phyloP scores from a whole-genome alignment of 2,797 vertebrate species.

The Artibeus jamaicensis region DNA sequence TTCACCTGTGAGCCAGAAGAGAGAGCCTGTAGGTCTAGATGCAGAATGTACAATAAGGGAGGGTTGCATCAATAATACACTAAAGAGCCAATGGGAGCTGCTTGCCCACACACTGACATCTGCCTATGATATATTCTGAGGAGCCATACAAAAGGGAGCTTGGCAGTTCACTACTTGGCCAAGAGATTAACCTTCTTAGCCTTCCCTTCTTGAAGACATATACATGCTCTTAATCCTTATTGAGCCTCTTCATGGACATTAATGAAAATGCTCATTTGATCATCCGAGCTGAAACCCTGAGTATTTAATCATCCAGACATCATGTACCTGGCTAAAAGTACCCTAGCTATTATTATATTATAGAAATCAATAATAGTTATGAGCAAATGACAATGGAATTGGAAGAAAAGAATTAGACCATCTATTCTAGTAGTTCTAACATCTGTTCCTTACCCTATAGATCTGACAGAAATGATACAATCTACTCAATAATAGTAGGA shows the following conservation, averaged over 20 bases:
- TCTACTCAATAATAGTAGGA: not conserved
- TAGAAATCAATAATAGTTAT: constrained; percentile 48
- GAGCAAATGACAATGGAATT: constrained; percentile 12
- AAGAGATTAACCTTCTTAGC: constrained; percentile 47
- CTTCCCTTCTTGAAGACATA: constrained; percentile 46
- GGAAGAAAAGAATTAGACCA: constrained; percentile 25
- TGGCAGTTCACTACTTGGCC: constrained; percentile 36
- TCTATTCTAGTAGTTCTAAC: constrained; percentile 18
- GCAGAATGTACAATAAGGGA: constrained; percentile 15
- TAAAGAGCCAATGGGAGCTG: not conserved
- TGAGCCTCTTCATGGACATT: constrained; percentile 28
- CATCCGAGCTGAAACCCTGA: constrained; percentile 37
- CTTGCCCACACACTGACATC: not conserved
- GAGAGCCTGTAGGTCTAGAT: not conserved
- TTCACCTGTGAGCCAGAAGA: constrained; percentile 20
- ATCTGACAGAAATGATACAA: not conserved
- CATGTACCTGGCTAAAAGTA: constrained; percentile 44
- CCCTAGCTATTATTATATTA: constrained; percentile 31
- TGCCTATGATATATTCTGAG: constrained; percentile 44
- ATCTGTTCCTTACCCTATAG: not conserved
- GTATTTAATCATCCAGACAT: constrained; percentile 45
- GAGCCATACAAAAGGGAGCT: constrained; percentile 1
- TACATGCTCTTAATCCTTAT: constrained; percentile 38
- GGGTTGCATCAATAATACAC: not conserved
- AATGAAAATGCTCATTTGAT: constrained; percentile 56